Percentiles rank a stretch among this genome's conserved stretches.
These are phyloP conservation scores for Crotalus tigris DNA, from an alignment of 2,113 vertebrate species.

Conservation along the genomic window DNA sequence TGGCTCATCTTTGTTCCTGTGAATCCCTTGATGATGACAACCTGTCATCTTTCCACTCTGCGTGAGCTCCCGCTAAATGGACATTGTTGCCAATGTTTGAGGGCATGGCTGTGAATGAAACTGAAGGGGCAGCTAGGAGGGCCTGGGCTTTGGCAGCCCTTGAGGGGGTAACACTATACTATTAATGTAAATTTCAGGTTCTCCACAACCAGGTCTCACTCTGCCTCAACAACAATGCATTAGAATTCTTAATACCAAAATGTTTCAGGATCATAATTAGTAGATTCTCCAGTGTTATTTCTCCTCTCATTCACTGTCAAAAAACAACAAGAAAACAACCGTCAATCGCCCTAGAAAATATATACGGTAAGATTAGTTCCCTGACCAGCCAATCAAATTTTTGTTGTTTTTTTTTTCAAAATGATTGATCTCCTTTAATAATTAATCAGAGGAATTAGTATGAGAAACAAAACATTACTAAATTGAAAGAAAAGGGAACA, in stretches of 20 bases:
- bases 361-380: not conserved
- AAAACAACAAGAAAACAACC: not conserved
- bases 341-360: not conserved
- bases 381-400: not conserved
- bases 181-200: not conserved
- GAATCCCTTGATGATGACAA: too few relatives aligned
- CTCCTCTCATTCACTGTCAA: not conserved
- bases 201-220: not conserved
- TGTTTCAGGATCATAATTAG: not conserved
- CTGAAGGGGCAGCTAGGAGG: too few relatives aligned
- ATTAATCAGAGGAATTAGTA: not conserved
- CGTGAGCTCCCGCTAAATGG: too few relatives aligned
- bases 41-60: too few relatives aligned
- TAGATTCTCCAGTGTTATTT: not conserved
- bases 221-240: not conserved
- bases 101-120: too few relatives aligned
- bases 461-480: not conserved
- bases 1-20: too few relatives aligned
- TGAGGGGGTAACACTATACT: too few relatives aligned
- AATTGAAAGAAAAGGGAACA: not conserved
- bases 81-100: too few relatives aligned
- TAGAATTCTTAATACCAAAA: not conserved
- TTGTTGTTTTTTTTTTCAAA: not conserved
- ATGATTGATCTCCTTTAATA: not conserved
- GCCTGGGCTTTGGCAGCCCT: too few relatives aligned